Evolutionary conservation across 2,888 invertebrate species (phyloP).

Genomic region (Ceratothoa steindachneri): DNA sequence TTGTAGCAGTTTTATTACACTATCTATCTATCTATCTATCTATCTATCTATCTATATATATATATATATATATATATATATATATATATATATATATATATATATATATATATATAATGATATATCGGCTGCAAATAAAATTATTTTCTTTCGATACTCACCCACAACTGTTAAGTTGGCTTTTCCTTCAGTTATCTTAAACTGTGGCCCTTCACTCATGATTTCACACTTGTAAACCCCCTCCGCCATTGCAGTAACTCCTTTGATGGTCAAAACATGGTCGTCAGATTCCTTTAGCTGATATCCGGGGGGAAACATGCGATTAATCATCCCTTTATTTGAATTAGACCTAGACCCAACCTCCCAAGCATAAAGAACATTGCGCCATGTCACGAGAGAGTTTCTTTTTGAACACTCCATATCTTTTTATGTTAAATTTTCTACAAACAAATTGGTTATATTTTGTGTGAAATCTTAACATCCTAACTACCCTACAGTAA

Average conservation of each 20-base stretch:
- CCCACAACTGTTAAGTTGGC: not conserved
- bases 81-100: conserved; percentile 11
- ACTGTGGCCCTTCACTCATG: not conserved
- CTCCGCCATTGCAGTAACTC: not conserved
- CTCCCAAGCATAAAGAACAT: no score
- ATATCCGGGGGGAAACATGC: no score
- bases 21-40: no score
- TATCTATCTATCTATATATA: conserved; percentile 4
- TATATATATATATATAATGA: conserved; percentile 5
- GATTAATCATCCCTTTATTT: no score
- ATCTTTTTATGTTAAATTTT: no score
- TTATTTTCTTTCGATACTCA: not conserved
- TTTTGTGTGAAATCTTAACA: no score
- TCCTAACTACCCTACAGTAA: no score
- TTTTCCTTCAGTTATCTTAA: not conserved
- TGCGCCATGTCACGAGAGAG: no score
- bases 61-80: conserved; percentile 12
- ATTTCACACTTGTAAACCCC: not conserved
- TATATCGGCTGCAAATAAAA: not conserved
- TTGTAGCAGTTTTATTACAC: no score
- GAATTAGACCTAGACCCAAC: no score
- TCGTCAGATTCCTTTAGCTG: conserved; percentile 2
- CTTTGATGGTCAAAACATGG: not conserved
- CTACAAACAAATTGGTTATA: no score
- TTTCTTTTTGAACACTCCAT: no score